Percentiles rank a stretch among this genome's conserved stretches.
phyloP scores from a whole-genome alignment of 53 echinoderm and acorn worm species.

The Arbacia lixula region DNA sequence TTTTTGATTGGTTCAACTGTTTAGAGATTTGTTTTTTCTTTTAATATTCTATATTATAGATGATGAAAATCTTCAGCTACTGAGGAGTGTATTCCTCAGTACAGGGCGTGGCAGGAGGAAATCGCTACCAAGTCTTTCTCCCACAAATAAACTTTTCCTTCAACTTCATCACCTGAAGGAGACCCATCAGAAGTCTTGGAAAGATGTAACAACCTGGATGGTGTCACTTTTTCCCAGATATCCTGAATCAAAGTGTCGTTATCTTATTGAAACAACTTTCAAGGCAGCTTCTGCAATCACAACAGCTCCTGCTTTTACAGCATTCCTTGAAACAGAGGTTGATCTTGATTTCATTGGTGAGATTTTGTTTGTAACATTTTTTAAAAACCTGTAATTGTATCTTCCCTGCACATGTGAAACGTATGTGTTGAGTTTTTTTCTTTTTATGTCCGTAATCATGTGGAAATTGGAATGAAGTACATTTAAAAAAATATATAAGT shows the following conservation, averaged over 20 bases:
- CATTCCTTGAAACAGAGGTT: not conserved
- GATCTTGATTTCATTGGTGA: conserved; percentile 10
- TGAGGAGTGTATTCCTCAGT: not conserved
- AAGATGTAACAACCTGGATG: not conserved
- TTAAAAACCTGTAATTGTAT: not conserved
- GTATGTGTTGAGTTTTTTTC: no score
- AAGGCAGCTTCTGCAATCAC: not conserved
- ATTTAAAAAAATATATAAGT: no score
- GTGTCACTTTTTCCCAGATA: not conserved
- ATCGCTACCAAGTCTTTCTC: not conserved
- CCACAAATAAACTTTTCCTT: not conserved
- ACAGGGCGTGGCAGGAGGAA: not conserved
- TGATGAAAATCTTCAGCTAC: not conserved
- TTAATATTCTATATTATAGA: not conserved
- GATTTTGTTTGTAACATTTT: not conserved
- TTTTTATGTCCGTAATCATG: no score
- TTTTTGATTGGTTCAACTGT: not conserved
- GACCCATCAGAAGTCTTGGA: not conserved
- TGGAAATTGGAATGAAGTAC: no score
- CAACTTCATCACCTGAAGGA: not conserved
- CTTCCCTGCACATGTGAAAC: no score
- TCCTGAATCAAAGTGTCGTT: not conserved
- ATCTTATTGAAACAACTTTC: not conserved
- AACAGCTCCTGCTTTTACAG: not conserved
- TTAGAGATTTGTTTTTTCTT: not conserved